phyloP scores from a whole-genome alignment of 2,113 vertebrate species.

The Stictonetta naevosa region DNA sequence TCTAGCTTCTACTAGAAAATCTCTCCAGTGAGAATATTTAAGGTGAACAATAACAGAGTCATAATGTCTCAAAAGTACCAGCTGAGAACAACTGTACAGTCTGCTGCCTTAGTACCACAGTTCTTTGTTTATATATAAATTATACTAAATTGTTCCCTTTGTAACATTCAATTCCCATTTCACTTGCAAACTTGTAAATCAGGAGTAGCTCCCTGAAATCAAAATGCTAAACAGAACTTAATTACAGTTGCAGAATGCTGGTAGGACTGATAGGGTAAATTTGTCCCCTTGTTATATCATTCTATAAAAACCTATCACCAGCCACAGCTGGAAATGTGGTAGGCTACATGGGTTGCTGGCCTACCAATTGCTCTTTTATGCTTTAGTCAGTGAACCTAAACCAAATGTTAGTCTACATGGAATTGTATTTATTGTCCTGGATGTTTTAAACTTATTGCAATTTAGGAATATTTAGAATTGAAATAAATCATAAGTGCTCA shows the following conservation, averaged over 20 bases:
- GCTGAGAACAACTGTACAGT: not conserved
- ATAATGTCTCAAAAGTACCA: not conserved
- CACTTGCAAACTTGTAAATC: not conserved
- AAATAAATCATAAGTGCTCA: not conserved
- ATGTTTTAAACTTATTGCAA: not conserved
- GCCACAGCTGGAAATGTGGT: not conserved
- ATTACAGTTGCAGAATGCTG: not conserved
- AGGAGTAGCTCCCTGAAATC: not conserved
- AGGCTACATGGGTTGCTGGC: not conserved
- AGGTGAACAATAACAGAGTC: not conserved
- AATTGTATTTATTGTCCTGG: not conserved
- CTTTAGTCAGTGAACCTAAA: not conserved
- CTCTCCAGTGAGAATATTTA: not conserved
- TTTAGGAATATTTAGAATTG: not conserved
- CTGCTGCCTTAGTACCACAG: not conserved
- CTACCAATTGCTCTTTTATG: not conserved
- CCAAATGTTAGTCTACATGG: not conserved
- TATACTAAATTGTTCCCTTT: not conserved
- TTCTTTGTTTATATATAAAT: not conserved
- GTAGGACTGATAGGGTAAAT: not conserved
- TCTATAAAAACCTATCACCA: not conserved
- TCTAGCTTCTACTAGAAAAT: not conserved
- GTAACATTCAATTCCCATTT: not conserved
- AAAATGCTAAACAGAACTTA: not conserved
- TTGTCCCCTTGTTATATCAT: not conserved